phyloP scores from a whole-genome alignment of 2,797 vertebrate species.

The Pseudocheirus occidentalis region DNA sequence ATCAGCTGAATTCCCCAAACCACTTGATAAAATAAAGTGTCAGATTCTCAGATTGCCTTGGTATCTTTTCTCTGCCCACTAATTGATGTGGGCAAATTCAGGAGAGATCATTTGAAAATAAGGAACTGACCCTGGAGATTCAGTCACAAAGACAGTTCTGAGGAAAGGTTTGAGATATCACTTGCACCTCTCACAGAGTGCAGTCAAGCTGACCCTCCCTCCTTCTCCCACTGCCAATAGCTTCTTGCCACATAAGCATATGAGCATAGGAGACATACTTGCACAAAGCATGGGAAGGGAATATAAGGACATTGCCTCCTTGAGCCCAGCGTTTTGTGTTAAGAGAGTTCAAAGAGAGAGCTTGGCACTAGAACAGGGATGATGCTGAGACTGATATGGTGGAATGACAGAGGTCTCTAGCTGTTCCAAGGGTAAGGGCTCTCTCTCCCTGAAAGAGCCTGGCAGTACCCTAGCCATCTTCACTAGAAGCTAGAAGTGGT shows the following conservation, averaged over 20 bases:
- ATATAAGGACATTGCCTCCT: background rate
- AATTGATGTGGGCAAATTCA: background rate
- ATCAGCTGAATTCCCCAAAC: background rate
- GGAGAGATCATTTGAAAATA: background rate
- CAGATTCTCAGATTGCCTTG: background rate
- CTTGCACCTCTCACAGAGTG: background rate
- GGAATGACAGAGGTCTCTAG: background rate
- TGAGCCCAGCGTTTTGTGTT: background rate
- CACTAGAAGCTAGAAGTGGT: background rate
- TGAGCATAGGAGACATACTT: background rate
- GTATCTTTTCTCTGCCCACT: background rate
- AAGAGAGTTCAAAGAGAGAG: background rate
- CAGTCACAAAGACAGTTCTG: background rate
- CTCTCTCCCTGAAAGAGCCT: background rate
- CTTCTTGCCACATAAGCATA: background rate
- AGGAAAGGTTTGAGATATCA: background rate
- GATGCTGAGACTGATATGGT: background rate
- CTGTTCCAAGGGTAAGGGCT: background rate
- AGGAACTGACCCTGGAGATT: background rate
- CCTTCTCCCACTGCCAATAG: background rate
- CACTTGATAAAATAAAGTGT: background rate
- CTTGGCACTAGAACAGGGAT: background rate
- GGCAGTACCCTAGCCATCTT: background rate
- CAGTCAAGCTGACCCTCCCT: background rate
- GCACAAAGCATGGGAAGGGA: background rate